Evolutionary conservation across 2,888 invertebrate species (phyloP).

Genomic region (Mechanitis mazaeus): DNA sequence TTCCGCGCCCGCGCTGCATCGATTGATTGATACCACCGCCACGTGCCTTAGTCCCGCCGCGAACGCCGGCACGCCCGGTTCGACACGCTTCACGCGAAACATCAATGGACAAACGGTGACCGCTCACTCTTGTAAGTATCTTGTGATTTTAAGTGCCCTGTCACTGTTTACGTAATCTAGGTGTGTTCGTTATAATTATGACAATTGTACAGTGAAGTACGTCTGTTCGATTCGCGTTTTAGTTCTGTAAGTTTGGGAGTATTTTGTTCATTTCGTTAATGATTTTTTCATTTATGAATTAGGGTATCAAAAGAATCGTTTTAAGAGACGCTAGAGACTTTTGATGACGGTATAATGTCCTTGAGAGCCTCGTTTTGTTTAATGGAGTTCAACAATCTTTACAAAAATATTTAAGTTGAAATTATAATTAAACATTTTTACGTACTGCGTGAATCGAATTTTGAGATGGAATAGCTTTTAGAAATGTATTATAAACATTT

Average conservation of each 20-base stretch:
- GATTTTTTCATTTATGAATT: not conserved
- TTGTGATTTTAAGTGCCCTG: conserved; percentile 39
- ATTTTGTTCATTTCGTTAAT: no score
- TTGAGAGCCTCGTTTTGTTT: not conserved
- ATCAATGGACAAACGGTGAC: conserved; percentile 70
- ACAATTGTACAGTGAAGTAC: conserved; percentile 27
- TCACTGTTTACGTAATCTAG: conserved; percentile 63
- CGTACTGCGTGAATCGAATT: no score
- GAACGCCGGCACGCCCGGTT: conserved; percentile 54
- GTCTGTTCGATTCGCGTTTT: no score
- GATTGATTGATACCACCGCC: conserved; percentile 71
- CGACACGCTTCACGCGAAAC: conserved; percentile 41
- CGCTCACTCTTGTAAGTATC: conserved; percentile 38
- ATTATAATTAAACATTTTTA: not conserved
- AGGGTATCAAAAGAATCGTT: not conserved
- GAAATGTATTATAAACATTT: no score
- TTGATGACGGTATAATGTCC: not conserved
- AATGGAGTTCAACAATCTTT: not conserved
- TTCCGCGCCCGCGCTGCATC: conserved; percentile 66
- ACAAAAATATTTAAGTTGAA: not conserved
- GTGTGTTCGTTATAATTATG: conserved; percentile 43
- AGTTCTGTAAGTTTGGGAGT: no score
- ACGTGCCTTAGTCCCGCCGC: conserved; percentile 53
- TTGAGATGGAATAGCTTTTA: no score
- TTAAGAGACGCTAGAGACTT: not conserved